Evolutionary conservation across 1,140 invertebrate species (phyloP).

Genomic region (Ips nitidus): DNA sequence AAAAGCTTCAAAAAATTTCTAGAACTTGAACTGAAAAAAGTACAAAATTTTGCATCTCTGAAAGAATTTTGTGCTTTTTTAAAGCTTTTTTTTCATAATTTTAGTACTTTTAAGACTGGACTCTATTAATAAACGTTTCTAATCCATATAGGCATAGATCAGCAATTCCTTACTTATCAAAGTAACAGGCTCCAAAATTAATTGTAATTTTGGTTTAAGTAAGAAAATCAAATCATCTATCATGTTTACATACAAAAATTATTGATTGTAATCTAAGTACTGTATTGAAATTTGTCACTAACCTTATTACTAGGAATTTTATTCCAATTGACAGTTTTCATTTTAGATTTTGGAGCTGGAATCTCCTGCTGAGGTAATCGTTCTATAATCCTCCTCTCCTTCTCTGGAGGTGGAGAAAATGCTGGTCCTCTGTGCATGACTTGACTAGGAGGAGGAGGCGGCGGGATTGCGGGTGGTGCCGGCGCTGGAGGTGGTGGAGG

Average conservation of each 20-base stretch:
- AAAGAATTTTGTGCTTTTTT: too few species aligned
- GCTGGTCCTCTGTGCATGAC: constrained; percentile 49
- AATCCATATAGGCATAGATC: too few species aligned
- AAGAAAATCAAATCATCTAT: too few species aligned
- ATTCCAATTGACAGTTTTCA: constrained; percentile 95
- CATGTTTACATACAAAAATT: constrained; percentile 2
- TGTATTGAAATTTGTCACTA: constrained; percentile 35
- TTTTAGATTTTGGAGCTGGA: constrained; percentile 86
- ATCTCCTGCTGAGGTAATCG: constrained; percentile 82
- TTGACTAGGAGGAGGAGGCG: constrained; percentile 48
- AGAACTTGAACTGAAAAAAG: too few species aligned
- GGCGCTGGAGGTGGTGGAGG: constrained; percentile 45
- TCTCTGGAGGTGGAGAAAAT: constrained; percentile 50
- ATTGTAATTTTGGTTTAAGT: too few species aligned
- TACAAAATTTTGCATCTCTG: too few species aligned
- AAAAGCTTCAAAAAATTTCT: too few species aligned
- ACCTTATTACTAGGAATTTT: constrained; percentile 88
- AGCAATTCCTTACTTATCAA: too few species aligned
- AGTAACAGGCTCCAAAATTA: too few species aligned
- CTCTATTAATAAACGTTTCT: too few species aligned
- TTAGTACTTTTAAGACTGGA: too few species aligned
- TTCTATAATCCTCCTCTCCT: constrained; percentile 41
- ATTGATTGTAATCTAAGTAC: not conserved
- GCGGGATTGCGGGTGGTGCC: constrained; percentile 39
- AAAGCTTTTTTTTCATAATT: too few species aligned